Evolutionary conservation across 2,888 invertebrate genomes (phyloP).

Genomic region (Rhopalosiphum nymphaeae): DNA sequence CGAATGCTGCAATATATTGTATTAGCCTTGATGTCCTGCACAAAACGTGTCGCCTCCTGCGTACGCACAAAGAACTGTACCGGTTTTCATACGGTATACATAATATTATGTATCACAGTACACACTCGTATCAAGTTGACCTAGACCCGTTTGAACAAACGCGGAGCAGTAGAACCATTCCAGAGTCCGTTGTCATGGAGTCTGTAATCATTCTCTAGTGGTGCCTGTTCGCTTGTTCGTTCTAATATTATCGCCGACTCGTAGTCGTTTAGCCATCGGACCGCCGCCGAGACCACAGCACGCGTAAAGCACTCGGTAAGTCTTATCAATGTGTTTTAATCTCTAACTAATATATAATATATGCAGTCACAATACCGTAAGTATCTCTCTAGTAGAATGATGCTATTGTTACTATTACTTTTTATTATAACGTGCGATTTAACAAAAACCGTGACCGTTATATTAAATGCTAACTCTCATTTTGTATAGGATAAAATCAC

Average conservation of each 20-base stretch:
- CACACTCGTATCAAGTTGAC: conserved; percentile 23
- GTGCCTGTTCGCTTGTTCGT: not conserved
- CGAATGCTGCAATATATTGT: not conserved
- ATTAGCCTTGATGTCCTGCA: conserved; percentile 27
- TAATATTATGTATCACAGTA: not conserved
- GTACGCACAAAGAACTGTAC: conserved; percentile 5
- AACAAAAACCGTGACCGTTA: not conserved
- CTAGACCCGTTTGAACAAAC: conserved; percentile 49
- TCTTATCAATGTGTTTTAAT: not conserved
- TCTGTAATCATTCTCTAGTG: not conserved
- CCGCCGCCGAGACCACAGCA: not conserved
- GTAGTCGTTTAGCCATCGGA: not conserved
- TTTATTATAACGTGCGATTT: not conserved
- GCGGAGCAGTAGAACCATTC: not conserved
- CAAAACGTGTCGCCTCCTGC: not conserved
- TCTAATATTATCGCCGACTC: not conserved
- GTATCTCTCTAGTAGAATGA: not conserved
- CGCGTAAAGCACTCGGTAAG: not conserved
- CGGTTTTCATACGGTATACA: not conserved
- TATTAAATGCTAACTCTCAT: not conserved
- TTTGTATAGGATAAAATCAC: not conserved
- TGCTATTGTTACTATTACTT: not conserved
- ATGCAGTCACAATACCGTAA: not conserved
- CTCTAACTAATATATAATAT: not conserved
- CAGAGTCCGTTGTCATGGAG: conserved; percentile 20